Conservation (phyloP, 2,888 invertebrate species). For the Eudemis profundana region DNA sequence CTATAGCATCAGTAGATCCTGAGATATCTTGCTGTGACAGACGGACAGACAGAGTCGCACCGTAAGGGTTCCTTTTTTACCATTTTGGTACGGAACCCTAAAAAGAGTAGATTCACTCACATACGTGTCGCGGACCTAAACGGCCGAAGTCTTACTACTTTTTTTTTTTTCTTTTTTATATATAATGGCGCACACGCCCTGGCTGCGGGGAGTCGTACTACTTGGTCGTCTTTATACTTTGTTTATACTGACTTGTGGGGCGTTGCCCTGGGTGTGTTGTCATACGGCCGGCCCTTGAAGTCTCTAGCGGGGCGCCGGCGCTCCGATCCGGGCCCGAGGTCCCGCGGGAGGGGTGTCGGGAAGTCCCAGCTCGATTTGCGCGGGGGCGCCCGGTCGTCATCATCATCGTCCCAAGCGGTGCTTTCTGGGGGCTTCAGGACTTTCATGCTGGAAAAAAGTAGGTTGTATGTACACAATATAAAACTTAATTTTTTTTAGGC, state of each 20-base stretch:
- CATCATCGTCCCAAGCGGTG: conserved; percentile 91
- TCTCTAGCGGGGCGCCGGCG: conserved; percentile 70
- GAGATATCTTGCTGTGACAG: no score
- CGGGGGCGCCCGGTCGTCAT: conserved; percentile 88
- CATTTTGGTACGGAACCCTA: no score
- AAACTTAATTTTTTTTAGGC: no score
- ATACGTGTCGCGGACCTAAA: no score
- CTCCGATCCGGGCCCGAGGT: conserved; percentile 60
- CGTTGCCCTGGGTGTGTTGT: conserved; percentile 92
- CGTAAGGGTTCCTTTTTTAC: no score
- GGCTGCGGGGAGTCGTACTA: no score
- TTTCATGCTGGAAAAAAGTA: conserved; percentile 77
- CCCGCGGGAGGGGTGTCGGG: conserved; percentile 91
- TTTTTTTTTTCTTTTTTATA: no score
- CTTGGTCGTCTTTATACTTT: not conserved
- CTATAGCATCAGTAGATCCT: no score
- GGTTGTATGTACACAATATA: not conserved
- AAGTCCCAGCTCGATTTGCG: conserved; percentile 96
- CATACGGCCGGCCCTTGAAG: conserved; percentile 78
- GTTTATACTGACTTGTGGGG: conserved; percentile 89
- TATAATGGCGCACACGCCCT: no score
- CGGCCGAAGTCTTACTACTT: no score
- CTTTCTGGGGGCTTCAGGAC: conserved; percentile 85
- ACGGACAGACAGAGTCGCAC: no score
- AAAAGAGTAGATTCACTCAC: no score